phyloP scores from a whole-genome alignment of 2,113 vertebrate genomes.

The Vombatus ursinus region DNA sequence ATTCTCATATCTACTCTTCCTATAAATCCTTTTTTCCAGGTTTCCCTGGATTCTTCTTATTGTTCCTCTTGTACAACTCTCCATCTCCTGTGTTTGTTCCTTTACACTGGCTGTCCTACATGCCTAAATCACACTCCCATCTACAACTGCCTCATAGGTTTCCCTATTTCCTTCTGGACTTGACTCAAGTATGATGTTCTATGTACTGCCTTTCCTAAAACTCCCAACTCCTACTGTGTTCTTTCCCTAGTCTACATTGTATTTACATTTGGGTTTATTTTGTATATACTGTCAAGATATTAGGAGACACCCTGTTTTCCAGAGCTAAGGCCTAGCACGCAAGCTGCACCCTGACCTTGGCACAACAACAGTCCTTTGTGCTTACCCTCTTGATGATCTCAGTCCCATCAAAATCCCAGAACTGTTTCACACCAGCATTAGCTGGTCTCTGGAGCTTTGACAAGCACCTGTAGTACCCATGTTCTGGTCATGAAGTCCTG shows the following conservation, averaged over 20 bases:
- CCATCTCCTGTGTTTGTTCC: background rate
- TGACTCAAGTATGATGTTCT: background rate
- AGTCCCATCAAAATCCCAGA: too few relatives aligned
- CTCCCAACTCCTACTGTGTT: background rate
- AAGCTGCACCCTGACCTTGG: too few relatives aligned
- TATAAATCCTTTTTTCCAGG: background rate
- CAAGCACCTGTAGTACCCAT: too few relatives aligned
- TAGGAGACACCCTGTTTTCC: too few relatives aligned
- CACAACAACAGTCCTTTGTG: too few relatives aligned
- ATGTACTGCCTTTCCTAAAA: background rate
- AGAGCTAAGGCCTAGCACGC: too few relatives aligned
- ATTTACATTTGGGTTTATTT: background rate
- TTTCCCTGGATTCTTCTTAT: background rate
- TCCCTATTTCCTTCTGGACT: background rate
- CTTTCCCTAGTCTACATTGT: background rate
- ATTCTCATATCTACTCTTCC: background rate
- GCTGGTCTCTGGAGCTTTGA: too few relatives aligned
- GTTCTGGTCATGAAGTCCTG: too few relatives aligned
- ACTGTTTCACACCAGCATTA: too few relatives aligned
- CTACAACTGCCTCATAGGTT: background rate
- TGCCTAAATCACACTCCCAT: background rate
- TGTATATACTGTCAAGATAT: background rate
- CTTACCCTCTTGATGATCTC: too few relatives aligned
- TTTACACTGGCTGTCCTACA: background rate
- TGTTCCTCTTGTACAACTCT: background rate